Evolutionary conservation across 1,140 invertebrate genomes (phyloP).

Genomic region (Drosophila watanabei): DNA sequence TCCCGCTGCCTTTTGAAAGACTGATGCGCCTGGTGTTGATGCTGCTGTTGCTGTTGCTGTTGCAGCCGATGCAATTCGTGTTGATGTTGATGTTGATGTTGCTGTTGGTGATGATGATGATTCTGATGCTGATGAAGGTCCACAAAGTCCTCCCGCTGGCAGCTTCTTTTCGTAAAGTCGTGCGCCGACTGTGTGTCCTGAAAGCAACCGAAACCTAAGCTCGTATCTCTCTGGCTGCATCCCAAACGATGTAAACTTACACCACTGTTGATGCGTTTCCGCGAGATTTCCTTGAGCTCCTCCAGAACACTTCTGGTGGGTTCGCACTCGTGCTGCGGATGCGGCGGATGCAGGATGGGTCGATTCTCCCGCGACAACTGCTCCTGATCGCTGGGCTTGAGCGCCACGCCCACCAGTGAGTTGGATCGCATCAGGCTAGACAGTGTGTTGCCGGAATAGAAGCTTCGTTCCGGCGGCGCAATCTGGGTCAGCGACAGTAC

Average conservation of each 20-base stretch:
- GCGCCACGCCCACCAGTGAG: constrained; percentile 64
- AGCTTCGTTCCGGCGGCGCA: constrained; percentile 78
- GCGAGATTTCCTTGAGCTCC: constrained; percentile 86
- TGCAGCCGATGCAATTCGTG: constrained; percentile 9
- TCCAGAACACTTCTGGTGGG: constrained; percentile 86
- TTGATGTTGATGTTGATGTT: constrained; percentile 7
- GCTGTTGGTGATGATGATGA: constrained; percentile 9
- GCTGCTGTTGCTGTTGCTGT: constrained; percentile 7
- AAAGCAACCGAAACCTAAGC: constrained; percentile 41
- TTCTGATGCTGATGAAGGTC: constrained; percentile 30
- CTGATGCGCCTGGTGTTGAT: constrained; percentile 17
- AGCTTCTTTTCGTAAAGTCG: constrained; percentile 68
- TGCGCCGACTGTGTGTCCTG: constrained; percentile 68
- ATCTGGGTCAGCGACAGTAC: constrained; percentile 82
- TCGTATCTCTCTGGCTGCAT: not conserved
- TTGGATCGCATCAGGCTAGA: constrained; percentile 77
- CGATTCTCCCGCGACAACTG: constrained; percentile 76
- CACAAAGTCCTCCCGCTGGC: constrained; percentile 64
- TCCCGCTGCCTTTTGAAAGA: constrained; percentile 49
- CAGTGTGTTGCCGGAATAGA: constrained; percentile 73
- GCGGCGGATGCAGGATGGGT: constrained; percentile 78
- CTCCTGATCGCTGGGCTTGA: constrained; percentile 69
- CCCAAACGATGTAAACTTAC: constrained; percentile 66
- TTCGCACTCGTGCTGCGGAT: constrained; percentile 73
- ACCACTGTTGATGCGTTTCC: constrained; percentile 86